These are phyloP conservation scores for Coryphaenoides rupestris DNA, from an alignment of 2,113 vertebrate genomes.

Conservation along the genomic window DNA sequence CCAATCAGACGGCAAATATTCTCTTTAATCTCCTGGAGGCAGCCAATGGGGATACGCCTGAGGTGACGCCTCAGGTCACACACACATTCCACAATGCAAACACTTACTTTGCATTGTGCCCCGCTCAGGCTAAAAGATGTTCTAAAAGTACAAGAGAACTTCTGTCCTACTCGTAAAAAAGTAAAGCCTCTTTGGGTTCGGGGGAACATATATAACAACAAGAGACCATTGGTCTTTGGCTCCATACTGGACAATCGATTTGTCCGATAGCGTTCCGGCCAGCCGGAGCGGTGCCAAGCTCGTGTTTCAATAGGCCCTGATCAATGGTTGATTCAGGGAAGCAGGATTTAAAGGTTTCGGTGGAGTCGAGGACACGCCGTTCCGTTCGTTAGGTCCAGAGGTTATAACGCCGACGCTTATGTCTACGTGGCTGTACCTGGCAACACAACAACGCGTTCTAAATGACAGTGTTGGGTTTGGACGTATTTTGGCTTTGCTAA, in stretches of 20 bases:
- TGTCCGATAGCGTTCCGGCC: slow-evolving; percentile 28
- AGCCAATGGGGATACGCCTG: slow-evolving; percentile 74
- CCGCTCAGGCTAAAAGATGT: slow-evolving; percentile 55
- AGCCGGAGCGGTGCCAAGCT: slow-evolving; percentile 32
- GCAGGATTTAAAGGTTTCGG: slow-evolving; percentile 17
- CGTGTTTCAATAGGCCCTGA: slow-evolving; percentile 41
- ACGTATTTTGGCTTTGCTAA: no score
- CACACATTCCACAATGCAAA: slow-evolving; percentile 59
- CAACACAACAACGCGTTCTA: background rate
- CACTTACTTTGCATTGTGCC: slow-evolving; percentile 69
- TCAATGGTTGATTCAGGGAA: slow-evolving; percentile 43
- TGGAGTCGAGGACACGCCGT: slow-evolving; percentile 17
- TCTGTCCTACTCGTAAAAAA: slow-evolving; percentile 56
- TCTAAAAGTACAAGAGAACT: slow-evolving; percentile 55
- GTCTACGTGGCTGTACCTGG: no score
- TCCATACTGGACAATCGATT: slow-evolving; percentile 34
- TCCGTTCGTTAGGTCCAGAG: slow-evolving; percentile 8
- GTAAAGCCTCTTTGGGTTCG: slow-evolving; percentile 20
- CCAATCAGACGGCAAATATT: slow-evolving; percentile 80
- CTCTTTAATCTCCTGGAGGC: slow-evolving; percentile 78
- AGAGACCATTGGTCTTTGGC: slow-evolving; percentile 28
- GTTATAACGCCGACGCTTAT: background rate
- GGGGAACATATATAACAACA: slow-evolving; percentile 36
- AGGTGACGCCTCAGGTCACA: slow-evolving; percentile 54
- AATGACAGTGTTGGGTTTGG: no score